Conservation (phyloP, 2,888 invertebrate genomes). For the Blomia tropicalis region DNA sequence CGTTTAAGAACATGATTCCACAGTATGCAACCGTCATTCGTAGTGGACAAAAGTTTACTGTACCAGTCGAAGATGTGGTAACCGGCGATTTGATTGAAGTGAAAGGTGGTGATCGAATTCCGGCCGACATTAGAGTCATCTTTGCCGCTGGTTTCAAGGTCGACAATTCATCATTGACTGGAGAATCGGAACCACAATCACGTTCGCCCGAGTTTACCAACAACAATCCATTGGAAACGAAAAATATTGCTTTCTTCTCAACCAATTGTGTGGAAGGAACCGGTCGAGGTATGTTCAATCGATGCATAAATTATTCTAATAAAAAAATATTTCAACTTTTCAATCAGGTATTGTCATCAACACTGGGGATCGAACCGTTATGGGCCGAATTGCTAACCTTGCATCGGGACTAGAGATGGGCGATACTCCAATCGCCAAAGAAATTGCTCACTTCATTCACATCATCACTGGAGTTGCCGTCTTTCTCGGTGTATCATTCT, state of each 20-base stretch:
- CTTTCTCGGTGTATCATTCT: conserved; percentile 88
- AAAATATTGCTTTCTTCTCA: conserved; percentile 87
- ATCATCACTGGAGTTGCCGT: conserved; percentile 91
- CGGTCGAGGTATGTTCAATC: conserved; percentile 46
- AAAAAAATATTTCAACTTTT: background rate
- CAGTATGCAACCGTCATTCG: conserved; percentile 62
- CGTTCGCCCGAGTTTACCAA: conserved; percentile 77
- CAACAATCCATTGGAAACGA: conserved; percentile 85
- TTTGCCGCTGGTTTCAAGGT: conserved; percentile 88
- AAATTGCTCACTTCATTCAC: conserved; percentile 98
- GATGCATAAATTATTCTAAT: conserved; percentile 54
- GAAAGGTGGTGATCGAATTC: conserved; percentile 96
- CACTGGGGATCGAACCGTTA: conserved; percentile 87
- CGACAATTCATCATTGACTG: conserved; percentile 85
- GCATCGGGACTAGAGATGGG: conserved; percentile 86
- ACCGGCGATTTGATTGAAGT: conserved; percentile 96
- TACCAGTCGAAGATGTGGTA: conserved; percentile 57
- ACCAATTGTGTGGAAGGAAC: conserved; percentile 78
- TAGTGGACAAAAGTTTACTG: conserved; percentile 40
- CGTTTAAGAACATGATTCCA: conserved; percentile 80
- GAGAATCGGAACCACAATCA: conserved; percentile 84
- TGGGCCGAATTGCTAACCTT: conserved; percentile 87
- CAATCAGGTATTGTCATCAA: conserved; percentile 49
- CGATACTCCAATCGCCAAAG: conserved; percentile 95
- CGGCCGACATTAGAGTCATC: conserved; percentile 91